Percentiles rank a stretch among this genome's conserved stretches.
Conservation (phyloP, 2,888 invertebrate species). For the Heteromurus nitidus region DNA sequence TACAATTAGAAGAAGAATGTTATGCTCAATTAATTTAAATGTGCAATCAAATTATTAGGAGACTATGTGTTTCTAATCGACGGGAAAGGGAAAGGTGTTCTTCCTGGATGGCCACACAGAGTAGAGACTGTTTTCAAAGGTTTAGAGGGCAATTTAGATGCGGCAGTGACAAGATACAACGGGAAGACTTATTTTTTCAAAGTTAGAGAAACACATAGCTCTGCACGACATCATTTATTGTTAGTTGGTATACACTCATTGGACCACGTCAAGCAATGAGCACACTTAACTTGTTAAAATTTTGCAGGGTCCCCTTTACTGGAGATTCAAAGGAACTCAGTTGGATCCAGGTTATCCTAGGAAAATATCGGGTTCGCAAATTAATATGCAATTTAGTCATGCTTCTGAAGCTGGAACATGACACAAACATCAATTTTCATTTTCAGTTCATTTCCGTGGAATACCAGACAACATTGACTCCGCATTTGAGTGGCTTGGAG, state of each 20-base stretch:
- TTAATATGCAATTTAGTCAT: too few species aligned
- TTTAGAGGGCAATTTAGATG: conserved; percentile 65
- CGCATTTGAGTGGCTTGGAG: conserved; percentile 66
- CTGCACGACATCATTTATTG: not conserved
- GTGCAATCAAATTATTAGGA: conserved; percentile 33
- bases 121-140: conserved; percentile 63
- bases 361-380: too few species aligned
- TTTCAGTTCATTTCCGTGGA: conserved; percentile 66
- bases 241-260: not conserved
- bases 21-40: too few species aligned
- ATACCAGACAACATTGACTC: conserved; percentile 70
- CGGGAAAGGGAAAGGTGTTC: conserved; percentile 45
- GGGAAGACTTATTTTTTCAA: conserved; percentile 71
- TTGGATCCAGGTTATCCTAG: conserved; percentile 68
- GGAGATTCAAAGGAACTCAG: conserved; percentile 65
- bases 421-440: too few species aligned
- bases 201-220: conserved; percentile 31
- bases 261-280: not conserved
- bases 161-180: conserved; percentile 66
- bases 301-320: conserved; percentile 68
- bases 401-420: too few species aligned
- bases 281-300: conserved; percentile 1
- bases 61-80: conserved; percentile 58
- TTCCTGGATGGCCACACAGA: conserved; percentile 54
- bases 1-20: too few species aligned